Conservation (phyloP, 35 echinoderm and acorn worm genomes). For the Apostichopus parvimensis region DNA sequence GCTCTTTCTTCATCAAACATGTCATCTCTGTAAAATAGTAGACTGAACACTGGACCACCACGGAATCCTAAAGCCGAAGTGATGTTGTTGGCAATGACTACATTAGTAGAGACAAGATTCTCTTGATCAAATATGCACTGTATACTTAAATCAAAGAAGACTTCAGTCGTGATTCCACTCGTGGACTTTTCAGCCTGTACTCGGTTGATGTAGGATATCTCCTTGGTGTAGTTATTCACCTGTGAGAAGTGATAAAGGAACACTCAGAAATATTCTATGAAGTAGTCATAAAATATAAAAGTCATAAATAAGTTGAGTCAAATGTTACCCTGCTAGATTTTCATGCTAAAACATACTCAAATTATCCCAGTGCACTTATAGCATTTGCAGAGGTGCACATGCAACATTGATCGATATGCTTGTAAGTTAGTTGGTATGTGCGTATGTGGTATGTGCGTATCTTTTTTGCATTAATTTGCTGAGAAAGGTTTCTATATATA, state of each 20-base stretch:
- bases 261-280: too few relatives aligned
- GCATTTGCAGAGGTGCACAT: too few relatives aligned
- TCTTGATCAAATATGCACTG: conserved; percentile 28
- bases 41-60: background rate
- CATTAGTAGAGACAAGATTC: background rate
- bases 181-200: background rate
- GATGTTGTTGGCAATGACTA: conserved; percentile 11
- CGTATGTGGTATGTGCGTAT: too few relatives aligned
- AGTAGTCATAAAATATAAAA: too few relatives aligned
- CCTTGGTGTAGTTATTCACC: conserved; percentile 3
- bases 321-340: too few relatives aligned
- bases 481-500: too few relatives aligned
- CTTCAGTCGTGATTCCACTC: background rate
- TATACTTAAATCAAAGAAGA: conserved; percentile 13
- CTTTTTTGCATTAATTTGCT: too few relatives aligned
- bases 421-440: too few relatives aligned
- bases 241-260: background rate
- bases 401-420: too few relatives aligned
- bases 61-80: background rate
- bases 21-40: background rate
- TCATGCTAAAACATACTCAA: too few relatives aligned
- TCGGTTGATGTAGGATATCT: conserved; percentile 28
- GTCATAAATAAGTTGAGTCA: too few relatives aligned
- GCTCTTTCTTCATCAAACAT: background rate
- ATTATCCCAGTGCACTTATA: too few relatives aligned